Conservation (phyloP, 2,797 vertebrate species). For the Sebastes goodei region DNA sequence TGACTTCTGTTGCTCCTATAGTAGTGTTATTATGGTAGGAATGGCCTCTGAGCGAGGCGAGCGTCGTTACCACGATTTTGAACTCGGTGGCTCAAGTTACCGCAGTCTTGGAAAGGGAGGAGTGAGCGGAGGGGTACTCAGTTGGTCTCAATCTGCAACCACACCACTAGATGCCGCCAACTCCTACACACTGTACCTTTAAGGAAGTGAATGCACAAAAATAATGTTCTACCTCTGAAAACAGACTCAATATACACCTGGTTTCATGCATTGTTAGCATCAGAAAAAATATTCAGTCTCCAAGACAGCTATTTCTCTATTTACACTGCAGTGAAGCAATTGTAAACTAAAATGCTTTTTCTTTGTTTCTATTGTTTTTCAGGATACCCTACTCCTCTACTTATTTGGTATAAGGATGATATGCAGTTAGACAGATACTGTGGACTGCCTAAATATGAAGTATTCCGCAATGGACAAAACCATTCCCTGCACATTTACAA, state of each 20-base stretch:
- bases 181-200: background rate
- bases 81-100: no score
- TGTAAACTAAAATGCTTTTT: background rate
- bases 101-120: no score
- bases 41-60: no score
- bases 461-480: constrained; percentile 90
- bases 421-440: constrained; percentile 96
- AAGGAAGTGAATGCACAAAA: background rate
- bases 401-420: constrained; percentile 98
- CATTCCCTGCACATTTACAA: constrained; percentile 96
- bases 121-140: no score
- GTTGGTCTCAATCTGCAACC: no score
- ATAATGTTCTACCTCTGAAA: background rate
- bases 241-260: background rate
- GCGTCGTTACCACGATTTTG: no score
- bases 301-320: background rate
- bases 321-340: background rate
- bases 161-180: no score
- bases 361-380: constrained; percentile 6
- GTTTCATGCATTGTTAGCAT: background rate
- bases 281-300: background rate
- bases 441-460: constrained; percentile 97
- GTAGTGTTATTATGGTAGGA: no score
- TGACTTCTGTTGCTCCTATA: no score
- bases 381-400: constrained; percentile 92